Percentiles rank a stretch among this genome's conserved stretches.
Conservation (phyloP, 2,113 vertebrate genomes). For the Chloebia gouldiae region DNA sequence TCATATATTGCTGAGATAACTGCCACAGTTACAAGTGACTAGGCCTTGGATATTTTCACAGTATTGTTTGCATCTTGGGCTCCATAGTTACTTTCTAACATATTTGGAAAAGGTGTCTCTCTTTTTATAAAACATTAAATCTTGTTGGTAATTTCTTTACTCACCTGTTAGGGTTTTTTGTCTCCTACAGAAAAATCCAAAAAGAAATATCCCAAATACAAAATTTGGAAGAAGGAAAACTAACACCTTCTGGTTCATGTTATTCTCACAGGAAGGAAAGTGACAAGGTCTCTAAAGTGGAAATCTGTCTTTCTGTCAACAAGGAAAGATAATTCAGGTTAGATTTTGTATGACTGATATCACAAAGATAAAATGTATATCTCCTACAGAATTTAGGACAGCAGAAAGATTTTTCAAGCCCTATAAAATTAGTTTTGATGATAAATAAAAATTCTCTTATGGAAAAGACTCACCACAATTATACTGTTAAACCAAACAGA, state of each 20-base stretch:
- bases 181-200: background rate
- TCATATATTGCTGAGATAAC: background rate
- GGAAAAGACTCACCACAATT: background rate
- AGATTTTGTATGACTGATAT: background rate
- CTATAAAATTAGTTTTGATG: background rate
- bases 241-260: constrained; percentile 47
- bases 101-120: background rate
- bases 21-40: background rate
- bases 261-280: constrained; percentile 1
- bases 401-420: background rate
- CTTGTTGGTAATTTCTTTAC: background rate
- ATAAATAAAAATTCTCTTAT: background rate
- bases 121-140: background rate
- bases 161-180: constrained; percentile 7
- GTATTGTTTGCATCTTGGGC: background rate
- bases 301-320: constrained; percentile 12
- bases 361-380: background rate
- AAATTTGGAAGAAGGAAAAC: constrained; percentile 44
- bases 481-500: background rate
- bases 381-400: background rate
- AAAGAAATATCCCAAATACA: constrained; percentile 39
- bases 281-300: background rate
- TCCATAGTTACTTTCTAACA: background rate
- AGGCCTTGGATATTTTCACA: background rate
- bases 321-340: constrained; percentile 11